Conservation (phyloP, 2,113 vertebrate species). For the Cyprinodon variegatus region DNA sequence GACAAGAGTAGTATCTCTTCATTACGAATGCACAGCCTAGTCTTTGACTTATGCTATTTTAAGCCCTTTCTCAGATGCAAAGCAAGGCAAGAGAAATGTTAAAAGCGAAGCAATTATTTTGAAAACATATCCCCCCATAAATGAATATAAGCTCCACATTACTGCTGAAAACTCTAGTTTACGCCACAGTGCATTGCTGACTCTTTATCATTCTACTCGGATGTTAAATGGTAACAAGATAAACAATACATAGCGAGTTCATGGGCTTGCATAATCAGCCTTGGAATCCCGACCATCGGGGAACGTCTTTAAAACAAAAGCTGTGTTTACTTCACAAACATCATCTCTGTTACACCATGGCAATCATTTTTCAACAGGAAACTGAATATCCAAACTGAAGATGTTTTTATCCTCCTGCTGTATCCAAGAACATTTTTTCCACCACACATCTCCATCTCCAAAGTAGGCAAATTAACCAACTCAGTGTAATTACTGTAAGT, state of each 20-base stretch:
- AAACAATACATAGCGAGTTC: background rate
- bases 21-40: background rate
- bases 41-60: background rate
- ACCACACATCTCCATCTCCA: background rate
- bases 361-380: background rate
- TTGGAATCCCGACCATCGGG: background rate
- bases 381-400: background rate
- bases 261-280: background rate
- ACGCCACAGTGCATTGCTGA: background rate
- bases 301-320: background rate
- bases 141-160: too few species aligned
- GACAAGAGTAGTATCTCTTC: background rate
- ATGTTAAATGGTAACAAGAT: background rate
- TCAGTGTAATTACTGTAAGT: conserved; percentile 11
- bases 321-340: background rate
- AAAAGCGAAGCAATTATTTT: background rate
- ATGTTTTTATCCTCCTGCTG: background rate
- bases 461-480: conserved; percentile 11
- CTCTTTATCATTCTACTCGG: background rate
- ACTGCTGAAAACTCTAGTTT: too few species aligned
- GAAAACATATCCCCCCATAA: too few species aligned
- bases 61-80: background rate
- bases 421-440: background rate
- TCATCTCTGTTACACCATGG: background rate
- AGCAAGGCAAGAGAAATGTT: background rate